phyloP scores from a whole-genome alignment of 1,140 invertebrate species.

The Cotesia chilonis region DNA sequence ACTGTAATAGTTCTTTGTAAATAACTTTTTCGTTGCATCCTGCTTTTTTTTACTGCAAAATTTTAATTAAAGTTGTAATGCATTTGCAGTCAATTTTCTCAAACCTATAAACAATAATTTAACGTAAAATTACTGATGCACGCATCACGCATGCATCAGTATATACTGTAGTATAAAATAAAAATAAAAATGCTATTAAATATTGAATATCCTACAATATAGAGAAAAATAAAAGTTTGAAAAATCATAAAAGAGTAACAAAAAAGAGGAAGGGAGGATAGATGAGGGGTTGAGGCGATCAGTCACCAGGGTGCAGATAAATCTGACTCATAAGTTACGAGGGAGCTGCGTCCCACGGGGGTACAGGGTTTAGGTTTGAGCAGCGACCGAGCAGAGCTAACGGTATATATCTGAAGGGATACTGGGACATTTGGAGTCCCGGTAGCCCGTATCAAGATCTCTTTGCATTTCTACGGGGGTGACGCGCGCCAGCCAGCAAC shows the following conservation, averaged over 20 bases:
- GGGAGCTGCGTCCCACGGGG: conserved; percentile 38
- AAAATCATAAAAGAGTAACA: not conserved
- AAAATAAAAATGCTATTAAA: no score
- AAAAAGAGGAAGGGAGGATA: conserved; percentile 1
- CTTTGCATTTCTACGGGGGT: conserved; percentile 60
- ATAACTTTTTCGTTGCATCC: no score
- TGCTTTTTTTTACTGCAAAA: no score
- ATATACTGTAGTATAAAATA: no score
- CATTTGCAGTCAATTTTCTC: no score
- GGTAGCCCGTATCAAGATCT: conserved; percentile 64
- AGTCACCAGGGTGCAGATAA: conserved; percentile 61
- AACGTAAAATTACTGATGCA: no score
- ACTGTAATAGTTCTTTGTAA: no score
- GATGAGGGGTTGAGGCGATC: conserved; percentile 48
- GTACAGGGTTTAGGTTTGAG: conserved; percentile 27
- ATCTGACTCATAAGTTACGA: conserved; percentile 63
- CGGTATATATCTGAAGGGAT: conserved; percentile 27
- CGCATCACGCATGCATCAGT: no score
- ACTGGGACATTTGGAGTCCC: conserved; percentile 33
- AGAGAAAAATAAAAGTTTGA: not conserved
- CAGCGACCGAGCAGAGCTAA: conserved; percentile 22
- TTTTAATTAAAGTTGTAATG: no score
- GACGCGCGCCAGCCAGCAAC: conserved; percentile 31
- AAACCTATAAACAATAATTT: no score
- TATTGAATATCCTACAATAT: not conserved